Evolutionary conservation across 2,797 vertebrate species (phyloP), one percentile per base, ranked within the genome.

Genomic region (Phoeniculus purpureus): DNA sequence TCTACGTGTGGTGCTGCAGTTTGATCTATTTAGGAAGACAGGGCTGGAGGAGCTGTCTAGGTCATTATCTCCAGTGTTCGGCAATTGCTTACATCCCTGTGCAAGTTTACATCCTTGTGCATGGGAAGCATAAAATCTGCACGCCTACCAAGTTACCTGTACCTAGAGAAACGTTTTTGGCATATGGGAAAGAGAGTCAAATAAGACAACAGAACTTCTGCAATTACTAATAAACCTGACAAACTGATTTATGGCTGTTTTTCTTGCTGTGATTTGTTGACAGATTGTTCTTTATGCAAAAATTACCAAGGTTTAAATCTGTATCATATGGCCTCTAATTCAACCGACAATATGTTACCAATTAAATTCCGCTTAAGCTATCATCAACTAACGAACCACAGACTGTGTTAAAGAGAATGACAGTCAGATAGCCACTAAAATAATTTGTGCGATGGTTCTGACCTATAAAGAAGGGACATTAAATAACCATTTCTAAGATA

Each of bases 281-380:
- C 97, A 97, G 97, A 96, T 96, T 97, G 96, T 96, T 95, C 96
- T 97, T 97, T 96, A 96, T 96, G 96, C 96, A 97, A 97, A 97
- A 97, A 98, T 96, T 97, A 97, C 94, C 96, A 91, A 92, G 93
- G 96, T 97, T 97, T 97, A 97, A 98, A 98, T 97, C 91, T 96
- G 96, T 94, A 96, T 98, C 97, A 97, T 97, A 97, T 97, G 97
- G 97, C 90, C 94, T 96, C 96, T 97, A 97, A 97, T 97, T 97
- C 96, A 96, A 89, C 91, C 68, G 85, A 92, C 97, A 98, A 97
- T 98, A 97, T 97, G 97, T 96, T 98, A 96, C 95, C 97, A 97
- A 97, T 98, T 97, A 98, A 97, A 97, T 96, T 95, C 95, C 91
- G 94, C 95, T 97, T 97, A 97, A 97, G 96, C 96, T 95, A 95